Evolutionary conservation across 2,888 invertebrate genomes (phyloP), one percentile per base, ranked within the genome.

Genomic region (Copidosoma aretas): DNA sequence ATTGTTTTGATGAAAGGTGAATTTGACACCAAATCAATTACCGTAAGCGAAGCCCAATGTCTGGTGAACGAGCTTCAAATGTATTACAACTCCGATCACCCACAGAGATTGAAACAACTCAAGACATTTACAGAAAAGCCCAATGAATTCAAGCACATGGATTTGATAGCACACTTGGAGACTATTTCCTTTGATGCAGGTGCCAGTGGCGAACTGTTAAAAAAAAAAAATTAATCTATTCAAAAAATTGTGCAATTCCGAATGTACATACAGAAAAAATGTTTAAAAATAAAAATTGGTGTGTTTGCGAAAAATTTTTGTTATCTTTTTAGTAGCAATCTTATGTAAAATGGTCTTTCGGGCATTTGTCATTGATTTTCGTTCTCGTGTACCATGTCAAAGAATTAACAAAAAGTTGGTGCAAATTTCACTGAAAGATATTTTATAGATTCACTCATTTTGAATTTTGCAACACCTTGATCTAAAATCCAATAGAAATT

Each of bases 1-100:
- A 86, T 95, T 53, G 88, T 95, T 15, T 84, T 95, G 49, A 93
- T 95, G 93, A 87, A 91, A 52, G 95, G 95, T 19, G 94, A 95
- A 82, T 95, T 89, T 81, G 94, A 95, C 79, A 89, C 88, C 77
- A 92, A 93, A 82, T 89, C 91, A 0, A 82, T 94, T 66, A 90
- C 86, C 80, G 90, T 88, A 0, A 88, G 89, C 79, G 95, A 95
- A 84, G 95, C 95, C 0, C 93, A 92, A 78, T 95, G 93, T 80
- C 84, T 95, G 64, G 93, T 91, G 0, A 94, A 95, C 82, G 92
- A 95, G 81, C 84, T 95, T 70, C 93, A 94, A 81, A 85, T 95
- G 84, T 95, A 93, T 84, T 95, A 94, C 81, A 88, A 87, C 60
- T 89, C 89, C 74, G 87, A 89, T 63, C 88, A 91, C 79, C 81